A percentile compares a stretch with the other conserved stretches of the same genome.
These are phyloP conservation scores for Lepilemur septentrionalis DNA, from an alignment of 2,797 vertebrate genomes.

Conservation along the genomic window DNA sequence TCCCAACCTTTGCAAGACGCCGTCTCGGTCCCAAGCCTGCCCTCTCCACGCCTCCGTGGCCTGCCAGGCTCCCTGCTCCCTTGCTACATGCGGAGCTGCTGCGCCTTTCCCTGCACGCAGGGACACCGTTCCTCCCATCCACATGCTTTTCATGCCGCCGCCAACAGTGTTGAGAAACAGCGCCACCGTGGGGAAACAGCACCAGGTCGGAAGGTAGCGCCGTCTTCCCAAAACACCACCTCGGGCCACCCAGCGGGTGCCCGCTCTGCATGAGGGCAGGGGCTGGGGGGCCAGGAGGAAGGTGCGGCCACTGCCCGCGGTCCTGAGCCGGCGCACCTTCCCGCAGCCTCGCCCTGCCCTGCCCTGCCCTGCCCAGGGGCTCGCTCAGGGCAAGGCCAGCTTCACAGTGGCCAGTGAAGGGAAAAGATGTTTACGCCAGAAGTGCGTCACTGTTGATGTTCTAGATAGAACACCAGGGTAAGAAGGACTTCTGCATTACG, in stretches of 20 bases:
- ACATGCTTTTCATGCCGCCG: neutral
- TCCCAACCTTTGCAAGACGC: neutral
- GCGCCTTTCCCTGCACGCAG: neutral
- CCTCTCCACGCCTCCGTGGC: neutral
- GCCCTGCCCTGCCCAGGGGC: fast-evolving
- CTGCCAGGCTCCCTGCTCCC: neutral
- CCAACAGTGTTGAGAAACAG: neutral
- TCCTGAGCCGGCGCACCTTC: neutral
- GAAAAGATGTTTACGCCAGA: neutral
- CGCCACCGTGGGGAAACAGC: neutral
- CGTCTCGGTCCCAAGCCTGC: neutral
- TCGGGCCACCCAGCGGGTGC: fast-evolving
- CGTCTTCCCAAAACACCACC: neutral
- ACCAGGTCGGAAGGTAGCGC: neutral
- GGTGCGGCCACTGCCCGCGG: fast-evolving
- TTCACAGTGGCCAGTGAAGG: neutral
- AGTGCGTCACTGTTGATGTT: neutral
- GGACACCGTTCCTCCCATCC: neutral
- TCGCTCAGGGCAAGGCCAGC: neutral
- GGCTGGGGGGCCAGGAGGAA: neutral
- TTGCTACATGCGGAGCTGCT: fast-evolving
- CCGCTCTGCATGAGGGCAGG: neutral
- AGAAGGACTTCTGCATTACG: neutral
- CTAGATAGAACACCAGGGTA: neutral
- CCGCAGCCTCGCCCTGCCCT: fast-evolving